Evolutionary conservation across 2,888 invertebrate genomes (phyloP).

Genomic region (Augochlorella aurata): DNA sequence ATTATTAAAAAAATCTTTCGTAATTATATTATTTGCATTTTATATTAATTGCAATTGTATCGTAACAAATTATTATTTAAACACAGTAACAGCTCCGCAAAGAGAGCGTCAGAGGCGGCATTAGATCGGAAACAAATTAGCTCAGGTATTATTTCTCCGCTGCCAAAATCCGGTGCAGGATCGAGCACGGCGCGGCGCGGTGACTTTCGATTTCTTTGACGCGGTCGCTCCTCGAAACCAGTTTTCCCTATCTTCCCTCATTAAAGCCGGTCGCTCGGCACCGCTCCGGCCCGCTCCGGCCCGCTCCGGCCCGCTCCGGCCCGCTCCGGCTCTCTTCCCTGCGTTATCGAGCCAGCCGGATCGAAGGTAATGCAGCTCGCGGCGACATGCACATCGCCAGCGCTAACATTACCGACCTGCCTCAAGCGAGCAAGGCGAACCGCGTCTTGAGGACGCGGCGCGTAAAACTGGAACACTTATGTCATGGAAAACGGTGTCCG

Average conservation of each 20-base stretch:
- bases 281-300: not conserved
- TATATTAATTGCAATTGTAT: too few relatives aligned
- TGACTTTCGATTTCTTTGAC: conserved; percentile 61
- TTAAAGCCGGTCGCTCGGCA: conserved; percentile 29
- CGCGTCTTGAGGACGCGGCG: conserved; percentile 51
- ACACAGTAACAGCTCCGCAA: too few relatives aligned
- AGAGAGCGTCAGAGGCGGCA: too few relatives aligned
- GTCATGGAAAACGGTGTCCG: conserved; percentile 48
- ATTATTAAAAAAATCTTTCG: too few relatives aligned
- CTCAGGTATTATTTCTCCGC: too few relatives aligned
- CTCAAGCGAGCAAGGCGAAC: conserved; percentile 67
- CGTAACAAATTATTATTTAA: too few relatives aligned
- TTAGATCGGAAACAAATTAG: too few relatives aligned
- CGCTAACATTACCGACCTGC: conserved; percentile 76
- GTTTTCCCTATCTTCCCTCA: conserved; percentile 56
- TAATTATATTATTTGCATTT: too few relatives aligned
- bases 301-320: not conserved
- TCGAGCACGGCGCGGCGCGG: not conserved
- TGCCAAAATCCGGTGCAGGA: too few relatives aligned
- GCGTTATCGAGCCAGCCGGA: conserved; percentile 67
- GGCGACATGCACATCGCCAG: conserved; percentile 59
- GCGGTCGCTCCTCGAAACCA: conserved; percentile 50
- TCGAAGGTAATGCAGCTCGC: conserved; percentile 75
- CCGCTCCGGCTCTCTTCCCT: conserved; percentile 15
- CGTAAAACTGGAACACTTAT: conserved; percentile 54